Conservation (phyloP, 1,140 invertebrate genomes). For the Manduca sexta region DNA sequence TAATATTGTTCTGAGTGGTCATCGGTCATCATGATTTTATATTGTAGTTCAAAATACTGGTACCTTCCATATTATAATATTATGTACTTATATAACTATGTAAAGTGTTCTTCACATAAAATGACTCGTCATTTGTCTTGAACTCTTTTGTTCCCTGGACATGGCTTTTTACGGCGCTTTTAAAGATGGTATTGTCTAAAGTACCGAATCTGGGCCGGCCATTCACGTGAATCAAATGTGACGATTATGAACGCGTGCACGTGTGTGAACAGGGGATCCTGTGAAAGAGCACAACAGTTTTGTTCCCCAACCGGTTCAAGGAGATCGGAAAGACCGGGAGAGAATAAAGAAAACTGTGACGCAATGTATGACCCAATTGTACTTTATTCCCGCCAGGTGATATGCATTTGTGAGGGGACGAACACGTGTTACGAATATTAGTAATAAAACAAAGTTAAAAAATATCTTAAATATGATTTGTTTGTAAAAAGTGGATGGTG, state of each 20-base stretch:
- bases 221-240: slow-evolving; percentile 23
- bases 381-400: slow-evolving; percentile 44
- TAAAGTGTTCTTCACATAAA: too few relatives aligned
- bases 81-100: too few relatives aligned
- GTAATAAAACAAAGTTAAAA: too few relatives aligned
- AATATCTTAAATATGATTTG: too few relatives aligned
- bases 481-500: too few relatives aligned
- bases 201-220: slow-evolving; percentile 2
- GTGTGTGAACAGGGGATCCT: slow-evolving; percentile 34
- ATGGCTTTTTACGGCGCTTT: not conserved
- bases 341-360: slow-evolving; percentile 43
- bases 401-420: slow-evolving; percentile 57
- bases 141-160: too few relatives aligned
- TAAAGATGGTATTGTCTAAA: not conserved
- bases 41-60: too few relatives aligned
- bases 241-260: slow-evolving; percentile 31
- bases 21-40: too few relatives aligned
- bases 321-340: slow-evolving; percentile 21
- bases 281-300: slow-evolving; percentile 30
- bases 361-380: slow-evolving; percentile 66
- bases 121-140: too few relatives aligned
- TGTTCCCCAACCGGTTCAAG: slow-evolving; percentile 39
- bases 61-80: too few relatives aligned
- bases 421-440: slow-evolving; percentile 41
- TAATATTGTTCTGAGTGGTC: too few relatives aligned